These are phyloP conservation scores for Falco berigora DNA, from an alignment of 2,797 vertebrate genomes.

Conservation along the genomic window DNA sequence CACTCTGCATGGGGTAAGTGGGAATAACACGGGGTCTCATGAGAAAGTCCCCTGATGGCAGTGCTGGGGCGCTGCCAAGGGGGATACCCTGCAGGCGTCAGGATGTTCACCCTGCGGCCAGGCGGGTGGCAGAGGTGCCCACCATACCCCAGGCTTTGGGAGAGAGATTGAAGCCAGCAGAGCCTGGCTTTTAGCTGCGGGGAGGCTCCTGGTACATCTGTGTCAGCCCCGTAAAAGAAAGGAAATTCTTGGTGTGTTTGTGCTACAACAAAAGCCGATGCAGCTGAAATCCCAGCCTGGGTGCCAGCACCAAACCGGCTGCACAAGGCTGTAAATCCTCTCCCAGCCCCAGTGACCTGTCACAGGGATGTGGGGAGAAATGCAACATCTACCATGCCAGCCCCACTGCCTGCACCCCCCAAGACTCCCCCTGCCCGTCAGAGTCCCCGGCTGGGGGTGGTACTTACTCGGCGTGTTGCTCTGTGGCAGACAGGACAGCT, in stretches of 20 bases:
- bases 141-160: accelerated
- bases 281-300: background rate
- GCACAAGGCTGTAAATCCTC: background rate
- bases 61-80: accelerated
- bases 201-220: background rate
- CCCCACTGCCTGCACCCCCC: background rate
- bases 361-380: background rate
- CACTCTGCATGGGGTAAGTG: background rate
- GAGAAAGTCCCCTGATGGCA: background rate
- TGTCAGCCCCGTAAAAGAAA: background rate
- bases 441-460: accelerated
- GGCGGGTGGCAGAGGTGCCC: background rate
- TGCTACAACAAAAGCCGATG: background rate
- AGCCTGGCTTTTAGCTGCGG: background rate
- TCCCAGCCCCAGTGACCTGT: background rate
- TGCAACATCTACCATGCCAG: accelerated
- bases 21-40: accelerated
- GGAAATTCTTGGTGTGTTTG: background rate
- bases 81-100: background rate
- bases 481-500: background rate
- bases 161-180: background rate
- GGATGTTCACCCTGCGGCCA: accelerated
- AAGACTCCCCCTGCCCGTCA: accelerated
- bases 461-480: constrained; percentile 29
- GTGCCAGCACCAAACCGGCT: background rate